phyloP scores from a whole-genome alignment of 2,113 vertebrate species.

The Scartelaos histophorus region DNA sequence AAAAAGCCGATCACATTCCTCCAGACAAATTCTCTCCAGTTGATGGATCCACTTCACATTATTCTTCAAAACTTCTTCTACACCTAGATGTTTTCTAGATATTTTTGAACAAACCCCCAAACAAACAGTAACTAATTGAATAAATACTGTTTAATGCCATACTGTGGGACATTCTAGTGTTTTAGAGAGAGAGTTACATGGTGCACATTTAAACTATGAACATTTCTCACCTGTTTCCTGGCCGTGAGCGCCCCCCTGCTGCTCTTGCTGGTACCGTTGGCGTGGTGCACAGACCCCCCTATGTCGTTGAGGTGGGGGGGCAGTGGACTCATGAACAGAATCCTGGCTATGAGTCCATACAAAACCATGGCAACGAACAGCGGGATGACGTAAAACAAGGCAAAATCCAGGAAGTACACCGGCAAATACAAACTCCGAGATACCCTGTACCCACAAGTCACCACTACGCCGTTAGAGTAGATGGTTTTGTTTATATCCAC shows the following conservation, averaged over 20 bases:
- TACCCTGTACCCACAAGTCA: slow-evolving; percentile 82
- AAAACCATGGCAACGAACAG: slow-evolving; percentile 80
- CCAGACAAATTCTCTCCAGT: no score
- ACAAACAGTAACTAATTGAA: no score
- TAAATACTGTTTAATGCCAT: no score
- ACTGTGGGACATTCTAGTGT: no score
- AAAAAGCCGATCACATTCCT: no score
- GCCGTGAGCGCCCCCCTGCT: slow-evolving; percentile 73
- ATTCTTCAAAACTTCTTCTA: no score
- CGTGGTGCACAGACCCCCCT: slow-evolving; percentile 71
- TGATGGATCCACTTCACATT: no score
- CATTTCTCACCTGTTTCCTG: slow-evolving; percentile 79
- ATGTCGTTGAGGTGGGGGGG: slow-evolving; percentile 59
- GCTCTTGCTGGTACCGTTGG: slow-evolving; percentile 52
- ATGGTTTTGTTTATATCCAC: slow-evolving; percentile 81
- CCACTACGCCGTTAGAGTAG: slow-evolving; percentile 78
- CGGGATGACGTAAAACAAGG: slow-evolving; percentile 80
- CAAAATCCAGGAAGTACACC: slow-evolving; percentile 86
- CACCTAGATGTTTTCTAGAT: no score
- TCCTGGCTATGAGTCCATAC: slow-evolving; percentile 80
- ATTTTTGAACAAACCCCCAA: no score
- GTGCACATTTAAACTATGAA: background rate
- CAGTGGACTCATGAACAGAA: slow-evolving; percentile 80
- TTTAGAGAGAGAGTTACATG: no score
- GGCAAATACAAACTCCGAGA: slow-evolving; percentile 85